Evolutionary conservation across 2,113 vertebrate species (phyloP).

Genomic region (Rhegmatorhina hoffmannsi): DNA sequence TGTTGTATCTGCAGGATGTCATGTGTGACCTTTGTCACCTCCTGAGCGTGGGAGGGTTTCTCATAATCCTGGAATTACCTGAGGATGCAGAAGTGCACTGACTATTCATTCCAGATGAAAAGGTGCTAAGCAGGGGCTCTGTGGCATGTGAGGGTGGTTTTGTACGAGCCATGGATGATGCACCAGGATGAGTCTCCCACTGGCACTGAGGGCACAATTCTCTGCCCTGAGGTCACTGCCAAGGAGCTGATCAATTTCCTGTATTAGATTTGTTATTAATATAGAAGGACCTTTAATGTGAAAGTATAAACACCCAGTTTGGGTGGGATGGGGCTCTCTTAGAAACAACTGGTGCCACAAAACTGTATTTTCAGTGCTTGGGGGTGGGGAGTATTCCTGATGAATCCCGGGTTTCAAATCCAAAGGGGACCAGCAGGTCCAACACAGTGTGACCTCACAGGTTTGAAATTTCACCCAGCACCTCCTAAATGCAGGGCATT

Average conservation of each 20-base stretch:
- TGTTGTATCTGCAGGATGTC: not conserved
- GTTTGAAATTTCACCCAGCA: not conserved
- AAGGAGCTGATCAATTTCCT: not conserved
- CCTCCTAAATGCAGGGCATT: not conserved
- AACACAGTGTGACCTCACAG: not conserved
- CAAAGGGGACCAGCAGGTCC: not conserved
- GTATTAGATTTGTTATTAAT: not conserved
- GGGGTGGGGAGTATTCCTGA: not conserved
- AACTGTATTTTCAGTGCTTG: fast-evolving
- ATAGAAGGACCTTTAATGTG: not conserved
- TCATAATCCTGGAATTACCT: not conserved
- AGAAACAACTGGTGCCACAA: fast-evolving
- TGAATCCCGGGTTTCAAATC: not conserved
- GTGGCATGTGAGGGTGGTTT: not conserved
- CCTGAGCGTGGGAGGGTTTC: not conserved
- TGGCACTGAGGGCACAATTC: not conserved
- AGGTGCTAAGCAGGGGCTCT: not conserved
- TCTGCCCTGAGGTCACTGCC: not conserved
- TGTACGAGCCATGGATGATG: not conserved
- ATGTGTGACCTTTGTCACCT: not conserved
- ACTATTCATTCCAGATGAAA: not conserved
- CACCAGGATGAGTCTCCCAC: not conserved
- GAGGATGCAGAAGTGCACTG: not conserved
- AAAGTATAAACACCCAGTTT: not conserved
- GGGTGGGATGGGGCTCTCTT: not conserved